Evolutionary conservation across 2,113 vertebrate species (phyloP).

Genomic region (Bos javanicus): DNA sequence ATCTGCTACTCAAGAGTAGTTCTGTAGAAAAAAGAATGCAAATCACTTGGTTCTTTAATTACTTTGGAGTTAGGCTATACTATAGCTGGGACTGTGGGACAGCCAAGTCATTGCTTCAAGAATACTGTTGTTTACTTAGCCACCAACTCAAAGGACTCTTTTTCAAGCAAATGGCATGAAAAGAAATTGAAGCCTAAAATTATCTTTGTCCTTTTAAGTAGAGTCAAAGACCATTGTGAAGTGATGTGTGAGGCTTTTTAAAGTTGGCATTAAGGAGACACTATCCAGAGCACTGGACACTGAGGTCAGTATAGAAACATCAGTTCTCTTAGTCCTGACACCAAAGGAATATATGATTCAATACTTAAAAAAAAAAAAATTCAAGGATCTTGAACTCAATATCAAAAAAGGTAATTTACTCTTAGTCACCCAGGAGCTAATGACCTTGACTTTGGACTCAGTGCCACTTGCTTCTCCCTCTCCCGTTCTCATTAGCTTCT

Average conservation of each 20-base stretch:
- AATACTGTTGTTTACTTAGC: constrained; percentile 63
- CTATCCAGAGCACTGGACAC: neutral
- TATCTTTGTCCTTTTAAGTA: neutral
- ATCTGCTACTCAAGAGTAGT: constrained; percentile 78
- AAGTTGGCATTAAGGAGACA: neutral
- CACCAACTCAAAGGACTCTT: constrained; percentile 53
- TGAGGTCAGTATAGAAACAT: neutral
- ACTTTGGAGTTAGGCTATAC: constrained; percentile 47
- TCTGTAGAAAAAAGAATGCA: constrained; percentile 79
- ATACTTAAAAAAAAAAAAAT: neutral
- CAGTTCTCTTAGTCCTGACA: neutral
- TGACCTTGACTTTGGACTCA: neutral
- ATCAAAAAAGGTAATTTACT: neutral
- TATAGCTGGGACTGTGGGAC: constrained; percentile 22
- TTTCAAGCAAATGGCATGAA: constrained; percentile 51
- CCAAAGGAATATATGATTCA: constrained; percentile 35
- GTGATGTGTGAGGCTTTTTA: neutral
- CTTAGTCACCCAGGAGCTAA: neutral
- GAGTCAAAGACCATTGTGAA: constrained; percentile 23
- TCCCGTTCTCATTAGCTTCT: neutral
- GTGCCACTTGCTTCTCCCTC: neutral
- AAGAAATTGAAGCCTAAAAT: constrained; percentile 40
- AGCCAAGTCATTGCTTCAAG: constrained; percentile 50
- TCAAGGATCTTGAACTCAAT: constrained; percentile 14
- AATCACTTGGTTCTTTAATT: constrained; percentile 77